Percentiles rank a stretch among this genome's conserved stretches.
Evolutionary conservation across 2,113 vertebrate genomes (phyloP).

Genomic region (Cyprinodon brontotheroides): DNA sequence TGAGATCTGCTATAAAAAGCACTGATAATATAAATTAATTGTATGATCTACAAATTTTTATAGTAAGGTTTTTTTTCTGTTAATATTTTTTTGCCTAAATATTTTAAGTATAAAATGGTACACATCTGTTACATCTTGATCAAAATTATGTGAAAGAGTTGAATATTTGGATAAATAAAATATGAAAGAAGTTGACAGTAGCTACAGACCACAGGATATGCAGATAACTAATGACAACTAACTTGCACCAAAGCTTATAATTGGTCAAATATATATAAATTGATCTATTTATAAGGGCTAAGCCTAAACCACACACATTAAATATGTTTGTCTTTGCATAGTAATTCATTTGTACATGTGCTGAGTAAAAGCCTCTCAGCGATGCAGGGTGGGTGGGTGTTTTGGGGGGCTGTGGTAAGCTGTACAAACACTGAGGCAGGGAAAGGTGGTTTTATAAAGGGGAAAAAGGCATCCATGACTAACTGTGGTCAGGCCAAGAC

Average conservation of each 20-base stretch:
- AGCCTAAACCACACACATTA: neutral
- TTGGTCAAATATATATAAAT: neutral
- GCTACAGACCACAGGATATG: no score
- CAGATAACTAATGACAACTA: no score
- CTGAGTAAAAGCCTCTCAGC: neutral
- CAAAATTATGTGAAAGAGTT: no score
- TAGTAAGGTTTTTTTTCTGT: no score
- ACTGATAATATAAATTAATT: no score
- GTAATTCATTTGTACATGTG: neutral
- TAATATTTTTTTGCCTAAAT: neutral
- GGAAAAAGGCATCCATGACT: constrained; percentile 52
- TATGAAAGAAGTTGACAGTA: no score
- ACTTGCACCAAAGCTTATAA: no score
- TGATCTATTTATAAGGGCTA: neutral
- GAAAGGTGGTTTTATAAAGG: constrained; percentile 53
- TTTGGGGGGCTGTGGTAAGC: constrained; percentile 43
- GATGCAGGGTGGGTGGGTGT: constrained; percentile 35
- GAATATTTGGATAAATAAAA: no score
- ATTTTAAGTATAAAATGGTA: neutral
- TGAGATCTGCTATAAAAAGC: no score
- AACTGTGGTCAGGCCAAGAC: constrained; percentile 57
- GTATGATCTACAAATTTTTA: no score
- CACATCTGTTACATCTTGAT: no score
- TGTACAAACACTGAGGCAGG: constrained; percentile 61
- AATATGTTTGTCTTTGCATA: neutral